These are phyloP conservation scores for Protomyctophum bolini DNA, from an alignment of 2,113 vertebrate species.

Conservation along the genomic window DNA sequence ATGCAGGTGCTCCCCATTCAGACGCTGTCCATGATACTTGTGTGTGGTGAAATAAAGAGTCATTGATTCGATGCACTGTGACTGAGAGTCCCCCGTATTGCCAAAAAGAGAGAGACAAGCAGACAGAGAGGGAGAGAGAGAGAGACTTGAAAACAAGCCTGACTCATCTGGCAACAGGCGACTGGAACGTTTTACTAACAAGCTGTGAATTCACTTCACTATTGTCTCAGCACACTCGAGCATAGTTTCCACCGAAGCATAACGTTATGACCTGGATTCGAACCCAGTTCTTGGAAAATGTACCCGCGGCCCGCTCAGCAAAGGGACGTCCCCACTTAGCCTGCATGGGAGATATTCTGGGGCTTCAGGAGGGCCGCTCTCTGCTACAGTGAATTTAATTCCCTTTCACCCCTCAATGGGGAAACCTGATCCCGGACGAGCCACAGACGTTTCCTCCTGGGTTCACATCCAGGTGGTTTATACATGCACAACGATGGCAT, in stretches of 20 bases:
- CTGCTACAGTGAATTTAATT: conserved; percentile 31
- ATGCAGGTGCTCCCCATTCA: not conserved
- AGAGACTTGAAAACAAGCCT: conserved; percentile 44
- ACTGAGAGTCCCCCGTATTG: not conserved
- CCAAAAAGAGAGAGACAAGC: conserved; percentile 26
- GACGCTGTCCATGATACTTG: not conserved
- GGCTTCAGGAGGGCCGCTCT: too few relatives aligned
- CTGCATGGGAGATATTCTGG: too few relatives aligned
- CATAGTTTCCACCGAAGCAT: conserved; percentile 16
- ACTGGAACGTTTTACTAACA: conserved; percentile 71
- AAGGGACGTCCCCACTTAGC: conserved; percentile 10
- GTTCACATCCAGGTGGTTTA: too few relatives aligned
- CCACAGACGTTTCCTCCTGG: too few relatives aligned
- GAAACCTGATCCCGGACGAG: too few relatives aligned
- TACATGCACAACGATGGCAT: too few relatives aligned
- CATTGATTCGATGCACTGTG: conserved; percentile 35
- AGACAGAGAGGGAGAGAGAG: conserved; percentile 9
- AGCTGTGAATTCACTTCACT: conserved; percentile 62
- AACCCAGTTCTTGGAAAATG: not conserved
- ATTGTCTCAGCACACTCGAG: conserved; percentile 53
- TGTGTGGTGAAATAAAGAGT: conserved; percentile 17
- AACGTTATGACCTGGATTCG: too few relatives aligned
- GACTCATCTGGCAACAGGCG: conserved; percentile 47
- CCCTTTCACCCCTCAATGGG: too few relatives aligned
- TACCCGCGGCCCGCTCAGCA: conserved; percentile 33